Base-by-base conservation (phyloP, 1,140 invertebrate genomes). In the silkworm (Bombyx mori) region DNA sequence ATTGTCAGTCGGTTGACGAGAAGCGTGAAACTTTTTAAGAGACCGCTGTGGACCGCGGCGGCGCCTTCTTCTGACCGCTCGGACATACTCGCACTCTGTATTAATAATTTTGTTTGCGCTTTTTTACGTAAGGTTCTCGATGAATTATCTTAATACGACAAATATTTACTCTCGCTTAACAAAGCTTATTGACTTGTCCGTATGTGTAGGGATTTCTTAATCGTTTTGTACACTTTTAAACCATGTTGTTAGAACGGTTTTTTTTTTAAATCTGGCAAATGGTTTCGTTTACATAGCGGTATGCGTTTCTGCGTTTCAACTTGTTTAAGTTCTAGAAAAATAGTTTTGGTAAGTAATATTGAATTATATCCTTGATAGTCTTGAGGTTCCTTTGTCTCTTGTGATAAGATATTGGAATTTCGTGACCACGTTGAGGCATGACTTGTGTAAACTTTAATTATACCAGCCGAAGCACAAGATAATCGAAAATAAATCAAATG, bases 401-500 rank as follows among this genome's bases (percentile, higher is more conserved):
- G 1, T 35, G 26, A 35, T 35, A 1, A 3, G 4, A 5, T 35
- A 35, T 35, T 35, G 26, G 26, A 35, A 35, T 35, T 35, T 35
- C 26, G 26, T 35, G 26, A 35, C 26, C 26, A 35, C 26, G 26
- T 35, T 5, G 26, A 35, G 26, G 26, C 26, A 35, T 35, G 26
- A 35, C 26, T 35, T 35, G 26, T 35, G 26, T 35, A 79, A 71
- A 73, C 76, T 84, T 87, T 87, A 87, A 85, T 87, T 85, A 85
- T 82, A 84, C 73, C 73, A 61, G 62, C 63, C 62, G 68, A 68
- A 77, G 68, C 79, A 77, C 73, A 79, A 69, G 62, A 84, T 82
- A 85, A 87, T 87, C 81, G 81, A 59, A 60, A 69, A 84, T 84
- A 85, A 85, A 85, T 85, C 81, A 85, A 68, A 54, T 62, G 66